Evolutionary conservation across 2,797 vertebrate genomes (phyloP).

Genomic region (Peromyscus aztecus): DNA sequence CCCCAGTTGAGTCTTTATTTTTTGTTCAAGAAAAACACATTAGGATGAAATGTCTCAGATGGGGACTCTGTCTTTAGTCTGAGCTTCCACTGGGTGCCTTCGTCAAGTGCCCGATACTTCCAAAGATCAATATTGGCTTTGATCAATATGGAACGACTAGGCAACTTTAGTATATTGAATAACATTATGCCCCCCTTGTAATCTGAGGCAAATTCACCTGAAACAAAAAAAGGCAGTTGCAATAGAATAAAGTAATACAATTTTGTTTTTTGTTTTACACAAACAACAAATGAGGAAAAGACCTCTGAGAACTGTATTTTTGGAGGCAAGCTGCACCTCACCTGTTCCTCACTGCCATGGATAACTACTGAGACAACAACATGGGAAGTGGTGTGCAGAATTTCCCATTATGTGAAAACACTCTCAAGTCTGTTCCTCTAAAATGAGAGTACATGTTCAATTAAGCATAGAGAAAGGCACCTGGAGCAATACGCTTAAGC

Average conservation of each 20-base stretch:
- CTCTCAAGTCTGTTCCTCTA: slow-evolving; percentile 59
- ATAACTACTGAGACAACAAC: background rate
- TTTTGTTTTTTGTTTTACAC: slow-evolving; percentile 43
- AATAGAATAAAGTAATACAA: slow-evolving; percentile 34
- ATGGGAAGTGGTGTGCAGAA: background rate
- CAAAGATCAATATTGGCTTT: slow-evolving; percentile 67
- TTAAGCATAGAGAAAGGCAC: slow-evolving; percentile 72
- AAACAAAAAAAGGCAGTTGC: slow-evolving; percentile 66
- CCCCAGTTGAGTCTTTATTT: background rate
- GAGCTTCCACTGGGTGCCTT: background rate
- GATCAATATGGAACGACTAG: slow-evolving; percentile 69
- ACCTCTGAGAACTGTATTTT: slow-evolving; percentile 29
- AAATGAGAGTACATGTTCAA: slow-evolving; percentile 75
- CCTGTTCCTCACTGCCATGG: background rate
- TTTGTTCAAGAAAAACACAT: background rate
- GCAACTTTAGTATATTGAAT: slow-evolving; percentile 70
- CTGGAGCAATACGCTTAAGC: slow-evolving; percentile 25
- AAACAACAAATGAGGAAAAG: slow-evolving; percentile 42
- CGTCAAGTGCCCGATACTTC: background rate
- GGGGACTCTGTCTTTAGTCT: background rate
- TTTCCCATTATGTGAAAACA: slow-evolving; percentile 59
- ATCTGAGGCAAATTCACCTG: slow-evolving; percentile 69
- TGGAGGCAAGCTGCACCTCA: background rate
- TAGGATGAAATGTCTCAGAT: background rate
- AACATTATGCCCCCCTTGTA: slow-evolving; percentile 70